These are phyloP conservation scores for Grus americana DNA, from an alignment of 2,113 vertebrate species.

Conservation along the genomic window DNA sequence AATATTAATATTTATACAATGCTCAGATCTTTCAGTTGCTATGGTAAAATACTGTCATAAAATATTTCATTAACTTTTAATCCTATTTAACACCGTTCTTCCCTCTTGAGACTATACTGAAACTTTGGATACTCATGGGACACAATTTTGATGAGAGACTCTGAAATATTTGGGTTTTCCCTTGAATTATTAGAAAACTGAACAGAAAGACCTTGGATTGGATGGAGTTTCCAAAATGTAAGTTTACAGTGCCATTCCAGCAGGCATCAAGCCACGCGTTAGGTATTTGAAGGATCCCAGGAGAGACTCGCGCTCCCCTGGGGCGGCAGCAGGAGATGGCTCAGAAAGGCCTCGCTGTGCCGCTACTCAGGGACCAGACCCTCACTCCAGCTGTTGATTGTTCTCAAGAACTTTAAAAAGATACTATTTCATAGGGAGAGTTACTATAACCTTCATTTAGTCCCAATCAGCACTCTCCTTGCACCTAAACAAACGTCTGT, in stretches of 20 bases:
- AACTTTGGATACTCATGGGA: neutral
- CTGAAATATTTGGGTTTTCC: neutral
- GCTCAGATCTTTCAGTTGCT: constrained; percentile 51
- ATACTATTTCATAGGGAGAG: neutral
- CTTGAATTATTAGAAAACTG: neutral
- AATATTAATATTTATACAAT: constrained; percentile 68
- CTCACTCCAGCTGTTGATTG: neutral
- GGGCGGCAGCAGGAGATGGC: neutral
- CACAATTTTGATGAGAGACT: neutral
- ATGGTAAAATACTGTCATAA: constrained; percentile 57
- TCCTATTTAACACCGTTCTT: constrained; percentile 19
- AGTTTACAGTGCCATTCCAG: neutral
- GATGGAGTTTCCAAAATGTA: neutral
- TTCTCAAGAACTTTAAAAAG: neutral
- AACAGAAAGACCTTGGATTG: neutral
- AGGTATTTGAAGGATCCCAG: neutral
- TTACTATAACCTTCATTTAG: neutral
- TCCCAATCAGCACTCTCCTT: neutral
- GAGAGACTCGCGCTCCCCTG: neutral
- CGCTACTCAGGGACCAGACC: neutral
- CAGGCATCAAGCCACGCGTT: fast-evolving
- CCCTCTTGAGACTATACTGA: neutral
- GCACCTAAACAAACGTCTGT: neutral
- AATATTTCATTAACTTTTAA: constrained; percentile 77
- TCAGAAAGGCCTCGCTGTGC: neutral